These are phyloP conservation scores for Xerus rutilus DNA, from an alignment of 2,797 vertebrate species.

Conservation along the genomic window DNA sequence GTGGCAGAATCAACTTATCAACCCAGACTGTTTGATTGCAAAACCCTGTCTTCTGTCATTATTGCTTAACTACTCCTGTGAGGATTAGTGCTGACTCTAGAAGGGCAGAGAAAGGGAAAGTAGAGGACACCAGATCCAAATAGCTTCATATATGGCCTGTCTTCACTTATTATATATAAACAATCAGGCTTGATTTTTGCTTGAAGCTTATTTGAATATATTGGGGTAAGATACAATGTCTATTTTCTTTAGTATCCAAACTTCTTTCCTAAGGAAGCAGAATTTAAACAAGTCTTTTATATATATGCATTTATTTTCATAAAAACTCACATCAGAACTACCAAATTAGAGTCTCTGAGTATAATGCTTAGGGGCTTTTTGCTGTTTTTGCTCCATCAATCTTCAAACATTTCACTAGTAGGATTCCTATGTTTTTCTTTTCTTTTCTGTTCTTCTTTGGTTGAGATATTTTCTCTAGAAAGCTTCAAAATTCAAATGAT, in stretches of 20 bases:
- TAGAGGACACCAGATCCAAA: not conserved
- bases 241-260: not conserved
- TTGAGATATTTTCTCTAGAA: conserved; percentile 15
- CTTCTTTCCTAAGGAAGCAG: not conserved
- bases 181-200: not conserved
- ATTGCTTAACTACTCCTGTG: not conserved
- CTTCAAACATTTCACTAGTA: not conserved
- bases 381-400: not conserved
- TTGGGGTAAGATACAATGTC: not conserved
- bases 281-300: not conserved
- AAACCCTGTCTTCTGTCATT: not conserved
- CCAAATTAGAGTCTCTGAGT: not conserved
- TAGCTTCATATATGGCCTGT: not conserved
- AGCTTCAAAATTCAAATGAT: not conserved
- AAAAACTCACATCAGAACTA: not conserved
- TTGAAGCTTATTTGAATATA: not conserved
- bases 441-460: not conserved
- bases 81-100: not conserved
- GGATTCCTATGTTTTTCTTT: not conserved
- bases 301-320: not conserved
- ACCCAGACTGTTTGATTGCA: not conserved
- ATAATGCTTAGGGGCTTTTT: not conserved
- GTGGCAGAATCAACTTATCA: not conserved
- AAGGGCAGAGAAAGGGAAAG: not conserved
- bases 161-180: not conserved